Percentiles rank a stretch among this genome's conserved stretches.
Conservation (phyloP, 2,888 invertebrate species). For the Drosophila atroscutellata region DNA sequence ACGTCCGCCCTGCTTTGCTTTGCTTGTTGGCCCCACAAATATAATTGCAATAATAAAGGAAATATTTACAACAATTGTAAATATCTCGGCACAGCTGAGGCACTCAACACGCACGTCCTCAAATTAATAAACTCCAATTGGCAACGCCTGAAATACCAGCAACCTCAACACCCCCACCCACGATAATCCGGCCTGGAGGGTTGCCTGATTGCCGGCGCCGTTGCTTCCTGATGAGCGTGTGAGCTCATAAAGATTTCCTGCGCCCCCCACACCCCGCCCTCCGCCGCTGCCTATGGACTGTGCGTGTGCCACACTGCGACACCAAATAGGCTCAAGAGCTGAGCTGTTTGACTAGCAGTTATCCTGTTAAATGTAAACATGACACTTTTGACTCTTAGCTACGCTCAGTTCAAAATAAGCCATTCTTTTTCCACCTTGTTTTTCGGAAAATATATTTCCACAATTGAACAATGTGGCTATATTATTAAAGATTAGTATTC, state of each 20-base stretch:
- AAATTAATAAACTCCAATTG: constrained; percentile 80
- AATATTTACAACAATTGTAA: constrained; percentile 82
- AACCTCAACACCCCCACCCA: neutral
- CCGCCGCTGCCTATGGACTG: constrained; percentile 9
- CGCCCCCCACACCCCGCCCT: neutral
- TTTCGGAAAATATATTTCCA: neutral
- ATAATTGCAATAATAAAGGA: constrained; percentile 82
- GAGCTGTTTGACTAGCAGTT: constrained; percentile 17
- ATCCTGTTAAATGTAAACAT: constrained; percentile 18
- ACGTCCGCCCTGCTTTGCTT: constrained; percentile 11
- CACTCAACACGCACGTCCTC: constrained; percentile 70
- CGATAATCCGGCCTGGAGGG: neutral
- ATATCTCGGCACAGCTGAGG: constrained; percentile 63
- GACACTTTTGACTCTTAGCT: neutral
- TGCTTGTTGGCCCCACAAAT: constrained; percentile 58
- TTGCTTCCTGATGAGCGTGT: constrained; percentile 78
- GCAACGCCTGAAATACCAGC: constrained; percentile 45
- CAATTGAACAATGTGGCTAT: neutral
- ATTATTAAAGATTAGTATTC: too few species aligned
- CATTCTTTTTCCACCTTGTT: neutral
- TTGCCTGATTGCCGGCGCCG: constrained; percentile 67
- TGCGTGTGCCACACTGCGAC: constrained; percentile 33
- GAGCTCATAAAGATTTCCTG: constrained; percentile 79
- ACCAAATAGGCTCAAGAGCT: neutral
- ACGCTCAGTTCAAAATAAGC: neutral